Evolutionary conservation across 2,113 vertebrate species (phyloP).

Genomic region (Varanus salvator): DNA sequence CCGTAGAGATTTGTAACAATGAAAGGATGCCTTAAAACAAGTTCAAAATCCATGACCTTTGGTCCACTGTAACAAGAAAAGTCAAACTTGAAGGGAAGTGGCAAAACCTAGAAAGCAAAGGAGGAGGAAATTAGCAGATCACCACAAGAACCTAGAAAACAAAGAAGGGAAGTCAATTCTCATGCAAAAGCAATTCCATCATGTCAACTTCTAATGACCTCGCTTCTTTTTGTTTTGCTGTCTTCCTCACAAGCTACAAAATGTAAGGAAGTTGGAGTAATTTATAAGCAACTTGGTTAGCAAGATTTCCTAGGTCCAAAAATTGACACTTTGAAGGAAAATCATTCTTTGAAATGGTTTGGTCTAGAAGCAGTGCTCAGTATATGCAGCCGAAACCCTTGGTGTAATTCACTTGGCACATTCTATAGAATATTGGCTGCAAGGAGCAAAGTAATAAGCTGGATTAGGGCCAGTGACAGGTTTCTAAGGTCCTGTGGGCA

Average conservation of each 20-base stretch:
- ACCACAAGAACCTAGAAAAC: background rate
- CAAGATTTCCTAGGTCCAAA: background rate
- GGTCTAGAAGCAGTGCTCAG: no score
- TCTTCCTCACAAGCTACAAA: constrained; percentile 2
- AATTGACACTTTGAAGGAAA: background rate
- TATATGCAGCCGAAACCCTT: no score
- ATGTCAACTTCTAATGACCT: constrained; percentile 29
- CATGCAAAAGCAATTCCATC: background rate
- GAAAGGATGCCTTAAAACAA: constrained; percentile 49
- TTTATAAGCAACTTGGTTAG: background rate
- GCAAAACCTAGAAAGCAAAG: no score
- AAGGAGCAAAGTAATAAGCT: no score
- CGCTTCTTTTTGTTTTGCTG: constrained; percentile 48
- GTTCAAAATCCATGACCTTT: constrained; percentile 65
- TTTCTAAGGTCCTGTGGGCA: no score
- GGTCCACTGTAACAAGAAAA: constrained; percentile 22
- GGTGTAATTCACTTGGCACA: no score
- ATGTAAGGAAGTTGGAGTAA: constrained; percentile 53
- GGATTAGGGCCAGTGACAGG: no score
- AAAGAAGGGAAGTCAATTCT: background rate
- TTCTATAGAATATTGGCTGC: no score
- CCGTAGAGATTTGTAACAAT: constrained; percentile 40
- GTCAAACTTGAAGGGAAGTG: constrained; percentile 3
- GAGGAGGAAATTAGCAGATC: no score
- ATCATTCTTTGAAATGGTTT: background rate